Base-by-base conservation (phyloP, 2,888 invertebrate species). In the Spisula solida region DNA sequence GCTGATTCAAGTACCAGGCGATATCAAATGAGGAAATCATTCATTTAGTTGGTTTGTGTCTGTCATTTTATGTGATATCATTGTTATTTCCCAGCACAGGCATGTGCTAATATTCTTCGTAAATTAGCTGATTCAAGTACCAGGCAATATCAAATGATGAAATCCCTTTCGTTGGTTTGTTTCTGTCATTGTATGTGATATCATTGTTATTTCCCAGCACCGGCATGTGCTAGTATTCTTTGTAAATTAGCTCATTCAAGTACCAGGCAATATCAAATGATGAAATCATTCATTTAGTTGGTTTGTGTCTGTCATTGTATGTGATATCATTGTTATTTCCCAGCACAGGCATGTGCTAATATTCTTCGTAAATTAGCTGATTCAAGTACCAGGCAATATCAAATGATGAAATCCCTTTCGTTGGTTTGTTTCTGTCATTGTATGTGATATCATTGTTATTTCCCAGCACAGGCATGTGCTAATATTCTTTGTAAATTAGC, bases 301-400 rank as follows among this genome's bases (percentile, higher is more conserved):
- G 1, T 29, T 25, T 16, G 10, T n/a, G n/a, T 14, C 29, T 66
- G 66, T 10, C 8, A 8, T 66, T 12, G 66, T 66, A 6, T n/a
- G 2, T 25, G 2, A n/a, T 12, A 20, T 48, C 51, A 14, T 79
- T 55, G 34, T 18, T 82, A 34, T 75, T 25, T 70, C 82, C 82
- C 75, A 82, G 82, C 81, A 86, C 86, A 87, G 78, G 79, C 87
- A 82, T 87, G 87, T 87, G 87, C 87, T 83, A 82, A 87, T 78
- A 34, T 60, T 34, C 20, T 56, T 66, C 25, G 6, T 1, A 5
- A 66, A 66, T 66, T 66, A 66, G 20, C 4, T 29, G 25, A 66
- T 66, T 25, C 66, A 66, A 16, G 66, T 66, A 66, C 66, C 29
- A 66, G 66, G 66, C 18, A 8, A 66, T 66, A 66, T 14, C 29